Percentiles rank a stretch among this genome's conserved stretches.
phyloP scores from a whole-genome alignment of 2,113 vertebrate species.

The Xenotilapia longispinis region DNA sequence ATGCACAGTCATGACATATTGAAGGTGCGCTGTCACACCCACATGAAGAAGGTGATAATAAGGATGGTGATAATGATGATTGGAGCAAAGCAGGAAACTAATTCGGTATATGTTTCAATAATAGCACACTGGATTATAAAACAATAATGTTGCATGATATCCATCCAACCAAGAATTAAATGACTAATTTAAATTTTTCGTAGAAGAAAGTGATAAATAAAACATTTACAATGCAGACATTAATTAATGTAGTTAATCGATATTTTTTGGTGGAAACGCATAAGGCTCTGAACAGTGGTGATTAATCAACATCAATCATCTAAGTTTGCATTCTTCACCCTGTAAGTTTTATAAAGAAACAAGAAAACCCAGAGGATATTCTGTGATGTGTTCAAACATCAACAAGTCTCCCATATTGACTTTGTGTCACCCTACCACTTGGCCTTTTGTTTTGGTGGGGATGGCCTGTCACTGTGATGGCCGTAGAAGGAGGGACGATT shows the following conservation, averaged over 20 bases:
- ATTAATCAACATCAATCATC: constrained; percentile 10
- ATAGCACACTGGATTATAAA: not conserved
- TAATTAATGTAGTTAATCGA: constrained; percentile 6
- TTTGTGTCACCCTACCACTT: constrained; percentile 62
- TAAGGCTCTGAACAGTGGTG: not conserved
- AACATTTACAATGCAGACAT: not conserved
- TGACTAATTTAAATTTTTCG: not conserved
- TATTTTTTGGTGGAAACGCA: not conserved
- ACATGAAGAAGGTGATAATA: constrained; percentile 32
- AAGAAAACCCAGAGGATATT: constrained; percentile 33
- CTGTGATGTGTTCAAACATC: constrained; percentile 31
- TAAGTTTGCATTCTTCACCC: not conserved
- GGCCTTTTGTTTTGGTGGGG: constrained; percentile 64
- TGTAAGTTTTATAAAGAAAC: not conserved
- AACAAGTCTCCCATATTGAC: constrained; percentile 58
- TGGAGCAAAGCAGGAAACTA: constrained; percentile 14
- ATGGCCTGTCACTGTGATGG: constrained; percentile 57
- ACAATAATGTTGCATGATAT: not conserved
- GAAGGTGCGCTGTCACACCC: not conserved
- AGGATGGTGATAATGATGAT: not conserved
- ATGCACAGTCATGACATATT: not conserved
- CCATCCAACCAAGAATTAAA: not conserved
- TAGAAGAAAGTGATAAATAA: not conserved
- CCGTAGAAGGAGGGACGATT: constrained; percentile 48
- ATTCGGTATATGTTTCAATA: constrained; percentile 10